phyloP scores from a whole-genome alignment of 2,888 invertebrate species.

The Orgyia antiqua region DNA sequence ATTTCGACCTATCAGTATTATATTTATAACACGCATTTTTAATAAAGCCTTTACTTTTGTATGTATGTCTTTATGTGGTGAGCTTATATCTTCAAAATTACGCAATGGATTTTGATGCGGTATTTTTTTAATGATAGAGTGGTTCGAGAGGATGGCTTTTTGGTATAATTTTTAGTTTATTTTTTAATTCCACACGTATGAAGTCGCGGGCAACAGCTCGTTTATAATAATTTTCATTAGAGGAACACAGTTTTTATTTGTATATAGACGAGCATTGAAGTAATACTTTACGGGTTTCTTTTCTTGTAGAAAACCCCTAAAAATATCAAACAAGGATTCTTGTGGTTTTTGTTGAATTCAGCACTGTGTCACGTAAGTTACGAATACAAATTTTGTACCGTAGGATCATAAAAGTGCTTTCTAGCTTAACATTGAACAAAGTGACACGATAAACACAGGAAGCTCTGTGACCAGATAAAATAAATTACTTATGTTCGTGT shows the following conservation, averaged over 20 bases:
- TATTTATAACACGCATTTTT: not conserved
- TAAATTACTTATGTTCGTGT: conserved; percentile 4
- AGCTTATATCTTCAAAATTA: not conserved
- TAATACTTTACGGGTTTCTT: no score
- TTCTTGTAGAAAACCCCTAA: not conserved
- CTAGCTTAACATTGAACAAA: conserved; percentile 33
- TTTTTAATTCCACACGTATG: no score
- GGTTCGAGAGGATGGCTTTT: no score
- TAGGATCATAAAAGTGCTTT: conserved; percentile 41
- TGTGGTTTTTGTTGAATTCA: not conserved
- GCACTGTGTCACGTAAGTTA: conserved; percentile 22
- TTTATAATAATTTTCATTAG: no score
- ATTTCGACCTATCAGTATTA: not conserved
- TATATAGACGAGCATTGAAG: no score
- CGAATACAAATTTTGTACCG: conserved; percentile 33
- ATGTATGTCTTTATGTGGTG: not conserved
- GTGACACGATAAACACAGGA: conserved; percentile 26
- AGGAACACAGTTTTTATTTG: no score
- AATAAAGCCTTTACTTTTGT: not conserved
- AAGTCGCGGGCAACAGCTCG: no score
- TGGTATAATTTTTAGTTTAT: no score
- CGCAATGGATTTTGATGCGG: no score
- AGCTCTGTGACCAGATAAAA: conserved; percentile 9
- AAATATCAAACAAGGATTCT: not conserved
- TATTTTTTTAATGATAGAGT: no score